A percentile compares a stretch with the other conserved stretches of the same genome.
These are phyloP conservation scores for Uropsilus gracilis DNA, from an alignment of 2,113 vertebrate species.

Conservation along the genomic window DNA sequence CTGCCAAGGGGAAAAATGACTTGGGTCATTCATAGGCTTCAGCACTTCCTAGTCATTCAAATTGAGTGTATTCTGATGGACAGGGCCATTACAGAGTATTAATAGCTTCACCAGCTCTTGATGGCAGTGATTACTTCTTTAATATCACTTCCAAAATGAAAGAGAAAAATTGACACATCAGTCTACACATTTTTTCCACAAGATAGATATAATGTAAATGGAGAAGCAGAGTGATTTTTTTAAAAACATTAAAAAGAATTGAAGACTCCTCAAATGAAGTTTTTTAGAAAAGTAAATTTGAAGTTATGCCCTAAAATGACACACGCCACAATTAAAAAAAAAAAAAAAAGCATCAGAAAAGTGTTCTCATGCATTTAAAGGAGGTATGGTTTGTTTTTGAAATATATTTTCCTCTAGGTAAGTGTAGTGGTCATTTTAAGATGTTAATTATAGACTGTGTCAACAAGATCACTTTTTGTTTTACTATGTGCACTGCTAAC, in stretches of 20 bases:
- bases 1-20: background rate
- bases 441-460: constrained; percentile 1
- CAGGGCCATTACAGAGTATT: background rate
- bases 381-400: background rate
- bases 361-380: constrained; percentile 19
- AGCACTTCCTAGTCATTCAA: constrained; percentile 43
- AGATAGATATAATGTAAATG: background rate
- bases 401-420: constrained; percentile 15
- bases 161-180: background rate
- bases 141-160: background rate
- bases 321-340: constrained; percentile 11
- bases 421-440: background rate
- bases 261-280: background rate
- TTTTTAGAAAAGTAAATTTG: constrained; percentile 12
- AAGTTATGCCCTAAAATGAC: background rate
- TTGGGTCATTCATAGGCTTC: constrained; percentile 51
- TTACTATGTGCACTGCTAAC: background rate
- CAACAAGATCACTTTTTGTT: background rate
- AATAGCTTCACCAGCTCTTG: background rate
- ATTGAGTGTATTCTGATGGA: constrained; percentile 24
- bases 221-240: background rate
- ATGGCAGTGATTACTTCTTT: constrained; percentile 3
- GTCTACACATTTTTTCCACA: background rate
- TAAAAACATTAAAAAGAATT: background rate
- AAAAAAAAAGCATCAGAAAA: background rate